Evolutionary conservation across 2,888 invertebrate genomes (phyloP).

Genomic region (Polymixis flavicincta): DNA sequence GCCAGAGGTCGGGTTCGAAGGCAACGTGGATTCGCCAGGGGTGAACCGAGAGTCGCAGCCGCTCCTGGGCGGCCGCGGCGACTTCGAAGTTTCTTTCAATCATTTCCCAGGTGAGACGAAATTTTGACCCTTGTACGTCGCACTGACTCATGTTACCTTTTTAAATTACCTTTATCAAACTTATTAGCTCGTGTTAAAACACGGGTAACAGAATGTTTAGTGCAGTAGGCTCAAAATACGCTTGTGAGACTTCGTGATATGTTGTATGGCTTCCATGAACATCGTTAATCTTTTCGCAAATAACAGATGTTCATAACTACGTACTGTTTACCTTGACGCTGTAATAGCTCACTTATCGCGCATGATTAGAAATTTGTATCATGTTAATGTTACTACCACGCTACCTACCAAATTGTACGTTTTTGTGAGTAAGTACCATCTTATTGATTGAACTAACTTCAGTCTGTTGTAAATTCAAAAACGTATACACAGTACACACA

Average conservation of each 20-base stretch:
- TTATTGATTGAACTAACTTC: conserved; percentile 80
- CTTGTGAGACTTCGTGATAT: conserved; percentile 74
- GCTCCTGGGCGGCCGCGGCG: conserved; percentile 95
- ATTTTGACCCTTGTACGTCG: conserved; percentile 59
- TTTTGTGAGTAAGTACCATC: conserved; percentile 51
- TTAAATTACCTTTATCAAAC: conserved; percentile 65
- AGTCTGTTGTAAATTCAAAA: conserved; percentile 74
- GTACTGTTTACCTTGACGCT: conserved; percentile 74
- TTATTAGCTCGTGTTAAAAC: conserved; percentile 63
- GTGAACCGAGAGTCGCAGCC: conserved; percentile 98
- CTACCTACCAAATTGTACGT: conserved; percentile 64
- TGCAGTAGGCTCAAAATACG: conserved; percentile 54
- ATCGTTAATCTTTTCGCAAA: conserved; percentile 45
- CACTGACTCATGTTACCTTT: conserved; percentile 68
- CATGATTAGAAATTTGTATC: conserved; percentile 65
- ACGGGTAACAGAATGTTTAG: conserved; percentile 39
- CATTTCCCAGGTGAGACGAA: conserved; percentile 94
- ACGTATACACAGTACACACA: conserved; percentile 63
- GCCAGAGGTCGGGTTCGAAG: conserved; percentile 96
- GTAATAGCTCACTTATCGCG: conserved; percentile 55
- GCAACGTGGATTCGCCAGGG: conserved; percentile 95
- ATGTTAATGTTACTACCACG: conserved; percentile 61
- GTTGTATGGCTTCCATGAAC: conserved; percentile 75
- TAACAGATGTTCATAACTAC: conserved; percentile 67
- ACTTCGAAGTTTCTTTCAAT: conserved; percentile 94